Conservation (phyloP, 2,797 vertebrate genomes). For the Merluccius polli region DNA sequence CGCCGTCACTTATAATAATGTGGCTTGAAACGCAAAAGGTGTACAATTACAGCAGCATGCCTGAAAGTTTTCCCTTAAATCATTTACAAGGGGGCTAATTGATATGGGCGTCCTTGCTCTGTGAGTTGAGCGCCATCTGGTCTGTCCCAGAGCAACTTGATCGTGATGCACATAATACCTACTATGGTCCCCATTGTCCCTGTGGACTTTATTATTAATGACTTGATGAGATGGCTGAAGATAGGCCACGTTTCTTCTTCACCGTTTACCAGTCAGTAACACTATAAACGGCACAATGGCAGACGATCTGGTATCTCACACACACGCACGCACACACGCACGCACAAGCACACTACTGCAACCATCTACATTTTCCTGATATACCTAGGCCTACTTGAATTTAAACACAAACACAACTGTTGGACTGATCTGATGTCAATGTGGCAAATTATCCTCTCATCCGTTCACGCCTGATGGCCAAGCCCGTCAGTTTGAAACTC, state of each 20-base stretch:
- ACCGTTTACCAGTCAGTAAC: constrained; percentile 27
- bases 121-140: constrained; percentile 38
- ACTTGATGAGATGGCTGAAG: constrained; percentile 32
- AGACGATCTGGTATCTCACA: constrained; percentile 33
- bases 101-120: constrained; percentile 28
- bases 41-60: constrained; percentile 13
- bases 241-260: constrained; percentile 21
- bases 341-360: neutral
- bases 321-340: neutral
- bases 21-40: constrained; percentile 5
- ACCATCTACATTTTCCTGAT: constrained; percentile 36
- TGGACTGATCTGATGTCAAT: neutral
- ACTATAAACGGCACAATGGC: constrained; percentile 35
- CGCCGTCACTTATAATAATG: constrained; percentile 12
- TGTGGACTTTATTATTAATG: constrained; percentile 58
- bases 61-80: constrained; percentile 38
- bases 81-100: constrained; percentile 52
- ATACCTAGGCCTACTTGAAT: neutral
- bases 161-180: constrained; percentile 46
- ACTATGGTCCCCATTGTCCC: constrained; percentile 16
- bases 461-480: neutral
- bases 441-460: neutral
- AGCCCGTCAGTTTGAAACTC: neutral
- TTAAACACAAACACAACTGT: neutral
- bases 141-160: constrained; percentile 23